Percentiles rank a stretch among this genome's conserved stretches.
Conservation (phyloP, 2,888 invertebrate species). For the Schizaphis graminum region DNA sequence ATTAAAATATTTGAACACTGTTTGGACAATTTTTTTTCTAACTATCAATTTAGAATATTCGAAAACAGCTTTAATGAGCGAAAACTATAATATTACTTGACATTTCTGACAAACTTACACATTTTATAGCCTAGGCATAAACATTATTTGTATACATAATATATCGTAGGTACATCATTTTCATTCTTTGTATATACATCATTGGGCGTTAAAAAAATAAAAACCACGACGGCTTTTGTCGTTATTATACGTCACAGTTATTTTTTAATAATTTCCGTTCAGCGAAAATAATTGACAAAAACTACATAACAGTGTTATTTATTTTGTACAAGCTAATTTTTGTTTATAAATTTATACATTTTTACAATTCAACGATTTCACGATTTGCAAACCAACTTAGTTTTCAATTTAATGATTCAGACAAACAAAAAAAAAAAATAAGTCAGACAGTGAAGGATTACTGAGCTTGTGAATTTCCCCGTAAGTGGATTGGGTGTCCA, state of each 20-base stretch:
- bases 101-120: neutral
- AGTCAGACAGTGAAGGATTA: too few relatives aligned
- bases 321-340: neutral
- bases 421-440: too few relatives aligned
- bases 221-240: neutral
- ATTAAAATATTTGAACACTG: neutral
- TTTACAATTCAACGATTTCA: too few relatives aligned
- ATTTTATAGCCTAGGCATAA: neutral
- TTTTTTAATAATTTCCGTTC: neutral
- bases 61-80: neutral
- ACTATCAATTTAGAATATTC: neutral
- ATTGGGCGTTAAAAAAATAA: too few relatives aligned
- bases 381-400: too few relatives aligned
- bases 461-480: too few relatives aligned
- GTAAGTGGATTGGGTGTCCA: too few relatives aligned
- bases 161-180: neutral
- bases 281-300: neutral
- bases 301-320: neutral
- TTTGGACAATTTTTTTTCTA: neutral
- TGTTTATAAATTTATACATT: too few relatives aligned
- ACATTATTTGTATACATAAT: neutral
- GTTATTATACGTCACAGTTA: neutral
- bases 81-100: neutral
- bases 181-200: too few relatives aligned
- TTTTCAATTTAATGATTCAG: too few relatives aligned